Evolutionary conservation across 2,888 invertebrate genomes (phyloP).

Genomic region (Dorcus parallelipipedus): DNA sequence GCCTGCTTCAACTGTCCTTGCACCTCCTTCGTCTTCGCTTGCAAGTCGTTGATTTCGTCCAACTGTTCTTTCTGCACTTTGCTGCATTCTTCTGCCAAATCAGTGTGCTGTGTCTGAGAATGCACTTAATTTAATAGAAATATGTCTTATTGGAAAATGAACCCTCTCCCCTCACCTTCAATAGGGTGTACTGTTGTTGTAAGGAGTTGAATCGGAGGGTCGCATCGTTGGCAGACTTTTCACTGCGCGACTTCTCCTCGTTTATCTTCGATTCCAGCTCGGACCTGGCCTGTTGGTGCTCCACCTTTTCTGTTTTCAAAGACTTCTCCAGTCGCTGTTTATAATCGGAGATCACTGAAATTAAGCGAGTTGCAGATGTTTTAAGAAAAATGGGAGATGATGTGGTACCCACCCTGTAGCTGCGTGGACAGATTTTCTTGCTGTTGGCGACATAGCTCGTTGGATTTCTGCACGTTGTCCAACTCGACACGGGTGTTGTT

Average conservation of each 20-base stretch:
- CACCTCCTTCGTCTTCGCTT: constrained; percentile 49
- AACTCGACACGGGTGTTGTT: constrained; percentile 58
- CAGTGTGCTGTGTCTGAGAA: constrained; percentile 53
- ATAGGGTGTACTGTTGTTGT: constrained; percentile 55
- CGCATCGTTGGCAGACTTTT: constrained; percentile 52
- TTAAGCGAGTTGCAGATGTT: background rate
- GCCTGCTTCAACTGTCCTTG: constrained; percentile 51
- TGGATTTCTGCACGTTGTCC: constrained; percentile 53
- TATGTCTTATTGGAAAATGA: background rate
- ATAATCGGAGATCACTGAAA: constrained; percentile 57
- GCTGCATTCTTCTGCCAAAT: constrained; percentile 51
- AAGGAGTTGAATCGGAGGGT: constrained; percentile 54
- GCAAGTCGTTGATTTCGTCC: constrained; percentile 50
- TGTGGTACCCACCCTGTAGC: constrained; percentile 52
- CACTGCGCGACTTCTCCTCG: constrained; percentile 51
- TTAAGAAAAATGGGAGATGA: background rate
- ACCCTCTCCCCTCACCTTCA: constrained; percentile 39
- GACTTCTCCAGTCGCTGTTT: constrained; percentile 58
- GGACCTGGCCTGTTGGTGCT: constrained; percentile 53
- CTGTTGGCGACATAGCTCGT: constrained; percentile 55
- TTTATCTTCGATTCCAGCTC: constrained; percentile 50
- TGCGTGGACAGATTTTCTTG: constrained; percentile 58
- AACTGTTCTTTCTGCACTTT: constrained; percentile 50
- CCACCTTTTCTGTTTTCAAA: constrained; percentile 54
- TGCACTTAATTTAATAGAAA: constrained; percentile 2